Evolutionary conservation across 2,113 vertebrate genomes (phyloP).

Genomic region (Charina bottae): DNA sequence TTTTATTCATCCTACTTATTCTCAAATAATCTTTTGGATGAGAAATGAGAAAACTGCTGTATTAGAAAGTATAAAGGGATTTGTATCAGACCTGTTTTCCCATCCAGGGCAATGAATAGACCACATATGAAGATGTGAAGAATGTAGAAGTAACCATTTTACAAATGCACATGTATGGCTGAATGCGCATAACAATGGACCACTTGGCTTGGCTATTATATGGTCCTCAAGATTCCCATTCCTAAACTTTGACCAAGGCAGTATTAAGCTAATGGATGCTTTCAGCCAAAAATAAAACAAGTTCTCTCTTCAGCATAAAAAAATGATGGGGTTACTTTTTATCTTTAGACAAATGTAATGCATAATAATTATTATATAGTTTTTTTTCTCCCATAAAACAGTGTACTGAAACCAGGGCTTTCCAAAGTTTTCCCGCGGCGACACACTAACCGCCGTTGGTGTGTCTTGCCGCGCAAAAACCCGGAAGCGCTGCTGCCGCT

Average conservation of each 20-base stretch:
- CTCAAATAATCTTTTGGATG: background rate
- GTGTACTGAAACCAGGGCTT: too few species aligned
- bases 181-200: background rate
- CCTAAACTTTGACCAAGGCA: conserved; percentile 17
- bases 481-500: too few species aligned
- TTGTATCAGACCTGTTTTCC: background rate
- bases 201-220: background rate
- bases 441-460: too few species aligned
- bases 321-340: conserved; percentile 28
- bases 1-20: background rate
- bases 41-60: background rate
- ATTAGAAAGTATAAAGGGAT: background rate
- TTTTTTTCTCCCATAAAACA: background rate
- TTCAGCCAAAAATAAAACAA: conserved; percentile 13
- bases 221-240: background rate
- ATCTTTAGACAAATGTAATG: conserved; percentile 1
- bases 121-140: background rate
- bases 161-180: background rate
- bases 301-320: conserved; percentile 21
- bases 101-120: background rate
- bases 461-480: too few species aligned
- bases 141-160: background rate
- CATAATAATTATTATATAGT: background rate
- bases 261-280: background rate
- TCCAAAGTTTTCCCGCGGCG: too few species aligned